phyloP scores from a whole-genome alignment of 1,140 invertebrate genomes.

The Scaptomyza hsui region DNA sequence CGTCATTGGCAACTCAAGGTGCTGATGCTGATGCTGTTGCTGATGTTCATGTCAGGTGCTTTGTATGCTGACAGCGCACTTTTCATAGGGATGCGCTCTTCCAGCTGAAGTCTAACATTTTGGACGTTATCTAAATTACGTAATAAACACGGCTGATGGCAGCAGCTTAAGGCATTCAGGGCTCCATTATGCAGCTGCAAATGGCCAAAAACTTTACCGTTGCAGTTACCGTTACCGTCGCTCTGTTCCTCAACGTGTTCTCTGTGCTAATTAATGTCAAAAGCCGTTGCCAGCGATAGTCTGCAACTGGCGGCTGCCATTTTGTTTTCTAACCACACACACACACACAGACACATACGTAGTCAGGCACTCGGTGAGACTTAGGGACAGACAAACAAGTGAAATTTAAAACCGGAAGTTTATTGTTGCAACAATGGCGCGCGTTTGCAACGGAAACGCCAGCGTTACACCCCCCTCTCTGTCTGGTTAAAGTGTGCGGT shows the following conservation, averaged over 20 bases:
- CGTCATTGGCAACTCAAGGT: constrained; percentile 27
- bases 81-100: constrained; percentile 7
- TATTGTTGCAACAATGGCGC: constrained; percentile 72
- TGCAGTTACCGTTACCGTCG: constrained; percentile 24
- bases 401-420: constrained; percentile 79
- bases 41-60: constrained; percentile 4
- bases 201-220: constrained; percentile 65
- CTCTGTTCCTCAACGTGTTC: constrained; percentile 59
- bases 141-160: constrained; percentile 57
- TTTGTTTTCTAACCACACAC: constrained; percentile 33
- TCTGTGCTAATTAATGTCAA: constrained; percentile 77
- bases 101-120: background rate
- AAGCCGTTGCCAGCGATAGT: constrained; percentile 51
- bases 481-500: constrained; percentile 20
- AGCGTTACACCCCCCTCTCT: constrained; percentile 8
- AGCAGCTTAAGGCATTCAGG: constrained; percentile 18
- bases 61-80: constrained; percentile 29
- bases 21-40: constrained; percentile 26
- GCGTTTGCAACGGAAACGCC: constrained; percentile 53
- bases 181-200: constrained; percentile 63
- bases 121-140: constrained; percentile 44
- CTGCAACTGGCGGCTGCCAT: constrained; percentile 40
- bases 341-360: constrained; percentile 28
- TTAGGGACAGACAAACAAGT: constrained; percentile 45
- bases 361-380: background rate